A percentile compares a stretch with the other conserved stretches of the same genome.
Evolutionary conservation across 2,113 vertebrate genomes (phyloP).

Genomic region (Micromys minutus): DNA sequence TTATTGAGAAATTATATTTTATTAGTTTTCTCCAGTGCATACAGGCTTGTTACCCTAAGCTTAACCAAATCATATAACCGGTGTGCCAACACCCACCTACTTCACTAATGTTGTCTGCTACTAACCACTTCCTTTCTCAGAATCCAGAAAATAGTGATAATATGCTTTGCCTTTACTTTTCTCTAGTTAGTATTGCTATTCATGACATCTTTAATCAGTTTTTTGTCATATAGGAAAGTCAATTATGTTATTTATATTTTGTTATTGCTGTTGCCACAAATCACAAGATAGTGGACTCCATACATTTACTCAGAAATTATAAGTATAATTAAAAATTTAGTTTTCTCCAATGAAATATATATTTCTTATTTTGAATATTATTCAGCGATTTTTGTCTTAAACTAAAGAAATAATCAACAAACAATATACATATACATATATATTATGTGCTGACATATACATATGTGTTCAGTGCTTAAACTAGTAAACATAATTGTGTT

Average conservation of each 20-base stretch:
- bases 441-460: neutral
- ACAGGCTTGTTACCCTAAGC: neutral
- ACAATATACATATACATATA: neutral
- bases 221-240: neutral
- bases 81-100: fast-evolving
- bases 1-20: neutral
- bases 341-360: neutral
- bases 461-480: neutral
- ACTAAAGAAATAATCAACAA: neutral
- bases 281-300: neutral
- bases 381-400: neutral
- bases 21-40: neutral
- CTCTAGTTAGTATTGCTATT: neutral
- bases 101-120: neutral
- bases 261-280: neutral
- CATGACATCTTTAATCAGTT: neutral
- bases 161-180: neutral
- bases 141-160: neutral
- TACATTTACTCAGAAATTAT: neutral
- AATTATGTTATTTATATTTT: neutral
- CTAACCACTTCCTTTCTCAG: fast-evolving
- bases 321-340: neutral
- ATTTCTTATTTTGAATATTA: neutral
- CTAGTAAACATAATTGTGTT: neutral
- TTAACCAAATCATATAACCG: neutral